phyloP scores from a whole-genome alignment of 1,140 invertebrate species.

The Drosophila bifasciata region DNA sequence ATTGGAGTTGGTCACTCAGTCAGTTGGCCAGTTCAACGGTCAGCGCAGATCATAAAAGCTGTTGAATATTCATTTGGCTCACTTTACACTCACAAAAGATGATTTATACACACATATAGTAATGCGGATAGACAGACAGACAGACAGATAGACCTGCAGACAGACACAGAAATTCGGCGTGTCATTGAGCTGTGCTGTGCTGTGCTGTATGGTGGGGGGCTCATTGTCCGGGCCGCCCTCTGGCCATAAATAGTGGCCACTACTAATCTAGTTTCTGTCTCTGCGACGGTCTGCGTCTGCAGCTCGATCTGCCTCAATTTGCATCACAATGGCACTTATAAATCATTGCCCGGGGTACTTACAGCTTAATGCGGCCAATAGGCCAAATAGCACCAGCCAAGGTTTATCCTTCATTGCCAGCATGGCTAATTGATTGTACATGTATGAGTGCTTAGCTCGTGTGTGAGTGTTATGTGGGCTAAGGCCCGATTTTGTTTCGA shows the following conservation, averaged over 20 bases:
- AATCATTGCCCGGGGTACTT: slow-evolving; percentile 73
- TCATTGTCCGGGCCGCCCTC: slow-evolving; percentile 60
- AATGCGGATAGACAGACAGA: slow-evolving; percentile 15
- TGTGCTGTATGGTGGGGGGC: background rate
- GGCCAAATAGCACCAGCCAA: slow-evolving; percentile 69
- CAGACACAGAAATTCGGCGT: slow-evolving; percentile 12
- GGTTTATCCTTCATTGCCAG: slow-evolving; percentile 71
- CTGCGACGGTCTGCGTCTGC: slow-evolving; percentile 1
- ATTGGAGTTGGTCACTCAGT: slow-evolving; percentile 39
- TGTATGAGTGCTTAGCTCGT: slow-evolving; percentile 3
- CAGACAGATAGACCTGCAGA: background rate
- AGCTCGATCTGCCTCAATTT: slow-evolving; percentile 43
- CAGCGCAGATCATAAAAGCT: slow-evolving; percentile 68
- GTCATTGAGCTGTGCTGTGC: slow-evolving; percentile 30
- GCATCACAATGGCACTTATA: slow-evolving; percentile 72
- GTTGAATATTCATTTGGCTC: slow-evolving; percentile 75
- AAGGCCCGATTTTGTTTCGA: slow-evolving; percentile 2
- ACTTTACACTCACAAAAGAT: slow-evolving; percentile 71
- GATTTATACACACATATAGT: slow-evolving; percentile 48
- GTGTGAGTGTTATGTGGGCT: slow-evolving; percentile 3
- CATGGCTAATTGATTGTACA: slow-evolving; percentile 47
- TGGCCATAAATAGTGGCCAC: slow-evolving; percentile 61
- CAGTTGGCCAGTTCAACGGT: slow-evolving; percentile 65
- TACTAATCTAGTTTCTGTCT: slow-evolving; percentile 73
- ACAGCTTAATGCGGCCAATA: slow-evolving; percentile 79